phyloP scores from a whole-genome alignment of 2,797 vertebrate genomes.

The Scarus forsteni region DNA sequence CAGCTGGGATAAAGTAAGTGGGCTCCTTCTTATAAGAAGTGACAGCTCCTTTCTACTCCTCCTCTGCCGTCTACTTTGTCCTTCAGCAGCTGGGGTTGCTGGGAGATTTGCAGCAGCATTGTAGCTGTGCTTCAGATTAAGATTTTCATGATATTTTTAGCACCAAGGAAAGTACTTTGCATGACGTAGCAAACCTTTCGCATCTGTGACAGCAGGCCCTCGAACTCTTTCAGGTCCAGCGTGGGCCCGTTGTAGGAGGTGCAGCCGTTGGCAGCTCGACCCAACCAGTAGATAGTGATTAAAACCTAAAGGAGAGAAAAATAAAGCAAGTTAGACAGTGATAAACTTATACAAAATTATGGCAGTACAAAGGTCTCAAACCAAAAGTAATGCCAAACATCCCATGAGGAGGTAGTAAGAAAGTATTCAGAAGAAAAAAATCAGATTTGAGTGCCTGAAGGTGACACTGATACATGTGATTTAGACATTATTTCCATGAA shows the following conservation, averaged over 20 bases:
- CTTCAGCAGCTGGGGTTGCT: slow-evolving; percentile 3
- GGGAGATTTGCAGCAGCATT: slow-evolving; percentile 3
- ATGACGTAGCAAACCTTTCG: slow-evolving; percentile 88
- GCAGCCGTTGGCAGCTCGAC: slow-evolving; percentile 93
- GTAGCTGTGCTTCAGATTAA: neutral
- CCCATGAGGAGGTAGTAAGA: too few relatives aligned
- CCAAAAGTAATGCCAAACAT: too few relatives aligned
- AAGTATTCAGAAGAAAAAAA: too few relatives aligned
- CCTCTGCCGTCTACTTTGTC: neutral
- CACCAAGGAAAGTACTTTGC: neutral
- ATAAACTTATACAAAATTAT: slow-evolving; percentile 2
- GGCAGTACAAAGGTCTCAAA: neutral
- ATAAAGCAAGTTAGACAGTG: neutral
- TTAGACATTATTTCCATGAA: too few relatives aligned
- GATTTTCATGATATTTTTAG: slow-evolving; percentile 1
- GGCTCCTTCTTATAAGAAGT: neutral
- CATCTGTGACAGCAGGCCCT: slow-evolving; percentile 95
- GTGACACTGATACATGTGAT: too few relatives aligned
- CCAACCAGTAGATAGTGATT: slow-evolving; percentile 98
- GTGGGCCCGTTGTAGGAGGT: slow-evolving; percentile 92
- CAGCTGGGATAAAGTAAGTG: slow-evolving; percentile 3
- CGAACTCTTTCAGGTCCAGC: slow-evolving; percentile 95
- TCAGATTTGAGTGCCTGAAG: too few relatives aligned
- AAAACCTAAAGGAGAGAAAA: slow-evolving; percentile 86
- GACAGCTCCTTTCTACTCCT: neutral